Percentiles rank a stretch among this genome's conserved stretches.
Evolutionary conservation across 2,888 invertebrate genomes (phyloP).

Genomic region (Drosophila antonietae): DNA sequence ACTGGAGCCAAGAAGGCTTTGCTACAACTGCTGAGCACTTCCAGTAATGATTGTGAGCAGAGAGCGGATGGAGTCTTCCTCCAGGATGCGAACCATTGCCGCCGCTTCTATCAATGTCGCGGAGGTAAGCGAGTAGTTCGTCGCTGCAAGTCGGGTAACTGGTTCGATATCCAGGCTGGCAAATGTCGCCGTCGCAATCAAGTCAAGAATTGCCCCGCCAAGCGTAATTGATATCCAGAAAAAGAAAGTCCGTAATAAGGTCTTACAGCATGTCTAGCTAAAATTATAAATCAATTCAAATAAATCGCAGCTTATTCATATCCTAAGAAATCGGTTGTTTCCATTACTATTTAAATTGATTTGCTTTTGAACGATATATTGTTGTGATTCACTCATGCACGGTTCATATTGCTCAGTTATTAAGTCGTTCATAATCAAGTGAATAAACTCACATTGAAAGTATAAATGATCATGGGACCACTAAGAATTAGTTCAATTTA

Average conservation of each 20-base stretch:
- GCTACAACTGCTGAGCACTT: slow-evolving; percentile 13
- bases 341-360: background rate
- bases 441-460: background rate
- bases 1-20: background rate
- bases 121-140: slow-evolving; percentile 35
- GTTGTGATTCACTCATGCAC: background rate
- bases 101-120: slow-evolving; percentile 56
- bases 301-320: slow-evolving; percentile 25
- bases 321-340: background rate
- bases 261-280: background rate
- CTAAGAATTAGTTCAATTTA: background rate
- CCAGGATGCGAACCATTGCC: slow-evolving; percentile 55
- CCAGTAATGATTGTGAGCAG: slow-evolving; percentile 38
- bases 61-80: slow-evolving; percentile 51
- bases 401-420: background rate
- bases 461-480: background rate
- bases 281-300: slow-evolving; percentile 9
- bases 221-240: slow-evolving; percentile 50
- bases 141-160: slow-evolving; percentile 49
- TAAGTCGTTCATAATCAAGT: background rate
- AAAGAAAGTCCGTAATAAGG: background rate
- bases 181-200: slow-evolving; percentile 46
- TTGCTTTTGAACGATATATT: background rate
- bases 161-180: slow-evolving; percentile 55
- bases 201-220: slow-evolving; percentile 56